Conservation (phyloP, 2,113 vertebrate genomes). For the Mola mola region DNA sequence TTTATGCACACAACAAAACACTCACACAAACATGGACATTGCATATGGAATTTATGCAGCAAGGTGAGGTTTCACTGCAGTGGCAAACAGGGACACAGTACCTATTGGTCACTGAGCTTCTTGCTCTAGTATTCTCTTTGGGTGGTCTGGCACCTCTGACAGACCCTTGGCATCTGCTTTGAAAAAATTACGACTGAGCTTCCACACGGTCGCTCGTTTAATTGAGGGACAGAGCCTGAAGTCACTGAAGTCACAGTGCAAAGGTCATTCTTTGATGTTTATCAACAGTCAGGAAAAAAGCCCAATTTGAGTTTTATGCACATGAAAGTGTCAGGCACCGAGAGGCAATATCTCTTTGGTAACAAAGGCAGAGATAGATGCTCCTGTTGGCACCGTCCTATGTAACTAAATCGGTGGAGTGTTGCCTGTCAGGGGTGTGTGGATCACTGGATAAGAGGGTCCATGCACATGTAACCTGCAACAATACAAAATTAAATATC, state of each 20-base stretch:
- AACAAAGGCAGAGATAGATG: constrained; percentile 12
- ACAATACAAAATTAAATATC: background rate
- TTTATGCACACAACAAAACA: constrained; percentile 4
- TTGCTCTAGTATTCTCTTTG: constrained; percentile 35
- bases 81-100: constrained; percentile 18
- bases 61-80: constrained; percentile 39
- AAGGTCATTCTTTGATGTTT: constrained; percentile 64
- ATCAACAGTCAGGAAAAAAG: constrained; percentile 22
- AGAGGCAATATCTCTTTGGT: constrained; percentile 11
- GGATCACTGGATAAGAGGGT: background rate
- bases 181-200: constrained; percentile 50
- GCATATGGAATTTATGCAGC: constrained; percentile 22
- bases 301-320: constrained; percentile 47
- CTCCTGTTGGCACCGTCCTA: too few species aligned
- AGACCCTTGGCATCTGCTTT: constrained; percentile 52
- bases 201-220: constrained; percentile 59
- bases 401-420: background rate
- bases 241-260: constrained; percentile 58
- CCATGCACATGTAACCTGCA: background rate
- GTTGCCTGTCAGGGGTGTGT: background rate
- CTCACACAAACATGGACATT: constrained; percentile 21
- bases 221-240: constrained; percentile 45
- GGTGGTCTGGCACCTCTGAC: constrained; percentile 62
- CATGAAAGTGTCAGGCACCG: constrained; percentile 16
- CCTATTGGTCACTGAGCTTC: constrained; percentile 48